Conservation (phyloP, 2,888 invertebrate species). For the Heteromyza rotundicornis region DNA sequence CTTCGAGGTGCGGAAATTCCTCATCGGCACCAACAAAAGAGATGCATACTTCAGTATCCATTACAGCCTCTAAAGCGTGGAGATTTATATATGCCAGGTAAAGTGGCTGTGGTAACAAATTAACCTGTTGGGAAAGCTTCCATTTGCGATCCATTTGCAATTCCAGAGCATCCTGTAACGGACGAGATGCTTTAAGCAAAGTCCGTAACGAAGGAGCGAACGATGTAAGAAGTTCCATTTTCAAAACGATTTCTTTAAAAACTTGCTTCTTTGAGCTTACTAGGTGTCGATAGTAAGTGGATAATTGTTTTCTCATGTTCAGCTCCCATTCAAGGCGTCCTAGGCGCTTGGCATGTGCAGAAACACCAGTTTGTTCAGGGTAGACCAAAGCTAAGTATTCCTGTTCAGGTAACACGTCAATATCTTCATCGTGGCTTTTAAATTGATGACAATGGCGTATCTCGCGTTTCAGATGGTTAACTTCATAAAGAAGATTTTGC, state of each 20-base stretch:
- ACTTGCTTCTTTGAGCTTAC: slow-evolving; percentile 79
- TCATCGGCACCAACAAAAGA: slow-evolving; percentile 73
- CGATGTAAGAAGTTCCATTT: slow-evolving; percentile 79
- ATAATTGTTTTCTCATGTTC: slow-evolving; percentile 82
- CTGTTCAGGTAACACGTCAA: slow-evolving; percentile 82
- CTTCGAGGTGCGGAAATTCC: too few species aligned
- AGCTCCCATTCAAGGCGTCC: slow-evolving; percentile 92
- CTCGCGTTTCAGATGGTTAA: slow-evolving; percentile 91
- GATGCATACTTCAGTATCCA: slow-evolving; percentile 65
- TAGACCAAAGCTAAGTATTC: slow-evolving; percentile 77
- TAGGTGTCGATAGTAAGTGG: slow-evolving; percentile 77
- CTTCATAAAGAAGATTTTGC: slow-evolving; percentile 93
- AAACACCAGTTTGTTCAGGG: slow-evolving; percentile 64
- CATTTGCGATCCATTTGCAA: slow-evolving; percentile 80
- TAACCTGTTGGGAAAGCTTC: slow-evolving; percentile 77
- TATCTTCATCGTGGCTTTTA: slow-evolving; percentile 93
- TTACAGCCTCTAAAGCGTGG: slow-evolving; percentile 72
- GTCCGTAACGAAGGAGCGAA: slow-evolving; percentile 79
- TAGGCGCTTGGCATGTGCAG: slow-evolving; percentile 78
- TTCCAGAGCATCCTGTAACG: slow-evolving; percentile 86
- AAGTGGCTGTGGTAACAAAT: slow-evolving; percentile 79
- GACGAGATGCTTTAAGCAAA: slow-evolving; percentile 80
- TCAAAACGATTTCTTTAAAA: slow-evolving; percentile 75
- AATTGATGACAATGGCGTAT: slow-evolving; percentile 94
- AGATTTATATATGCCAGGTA: slow-evolving; percentile 88